Evolutionary conservation across 2,888 invertebrate species (phyloP).

Genomic region (Platycnemis pennipes): DNA sequence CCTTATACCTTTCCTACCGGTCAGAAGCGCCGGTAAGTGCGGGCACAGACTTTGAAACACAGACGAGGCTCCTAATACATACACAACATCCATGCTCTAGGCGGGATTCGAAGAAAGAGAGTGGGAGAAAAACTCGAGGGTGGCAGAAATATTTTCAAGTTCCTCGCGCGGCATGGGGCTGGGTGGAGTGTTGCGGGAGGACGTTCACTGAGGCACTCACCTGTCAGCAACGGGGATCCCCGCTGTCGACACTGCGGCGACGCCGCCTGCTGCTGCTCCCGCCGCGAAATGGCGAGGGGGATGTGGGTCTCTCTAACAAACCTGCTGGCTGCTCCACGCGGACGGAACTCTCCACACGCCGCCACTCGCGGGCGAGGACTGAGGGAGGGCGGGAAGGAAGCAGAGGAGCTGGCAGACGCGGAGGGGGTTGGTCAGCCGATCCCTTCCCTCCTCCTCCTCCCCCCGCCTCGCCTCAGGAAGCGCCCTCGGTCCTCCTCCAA

Average conservation of each 20-base stretch:
- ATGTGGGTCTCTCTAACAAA: not conserved
- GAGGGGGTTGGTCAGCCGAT: not conserved
- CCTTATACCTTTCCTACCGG: too few relatives aligned
- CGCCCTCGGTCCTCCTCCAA: not conserved
- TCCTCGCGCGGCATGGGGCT: too few relatives aligned
- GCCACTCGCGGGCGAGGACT: conserved; percentile 44
- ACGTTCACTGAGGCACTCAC: not conserved
- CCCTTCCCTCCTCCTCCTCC: not conserved
- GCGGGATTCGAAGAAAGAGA: too few relatives aligned
- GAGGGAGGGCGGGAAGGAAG: not conserved
- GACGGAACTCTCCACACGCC: conserved; percentile 55
- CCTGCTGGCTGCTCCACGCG: not conserved
- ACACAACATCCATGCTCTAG: too few relatives aligned
- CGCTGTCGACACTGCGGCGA: not conserved
- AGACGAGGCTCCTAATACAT: too few relatives aligned
- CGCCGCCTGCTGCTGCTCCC: not conserved
- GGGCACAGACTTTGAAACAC: too few relatives aligned
- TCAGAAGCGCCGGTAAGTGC: too few relatives aligned
- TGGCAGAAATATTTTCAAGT: too few relatives aligned
- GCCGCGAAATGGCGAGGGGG: not conserved
- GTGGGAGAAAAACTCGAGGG: too few relatives aligned
- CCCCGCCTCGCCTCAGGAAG: not conserved
- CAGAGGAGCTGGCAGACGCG: not conserved
- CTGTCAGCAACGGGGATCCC: conserved; percentile 9
- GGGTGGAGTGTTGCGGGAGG: not conserved